phyloP scores from a whole-genome alignment of 2,797 vertebrate species.

The Spea hammondii region DNA sequence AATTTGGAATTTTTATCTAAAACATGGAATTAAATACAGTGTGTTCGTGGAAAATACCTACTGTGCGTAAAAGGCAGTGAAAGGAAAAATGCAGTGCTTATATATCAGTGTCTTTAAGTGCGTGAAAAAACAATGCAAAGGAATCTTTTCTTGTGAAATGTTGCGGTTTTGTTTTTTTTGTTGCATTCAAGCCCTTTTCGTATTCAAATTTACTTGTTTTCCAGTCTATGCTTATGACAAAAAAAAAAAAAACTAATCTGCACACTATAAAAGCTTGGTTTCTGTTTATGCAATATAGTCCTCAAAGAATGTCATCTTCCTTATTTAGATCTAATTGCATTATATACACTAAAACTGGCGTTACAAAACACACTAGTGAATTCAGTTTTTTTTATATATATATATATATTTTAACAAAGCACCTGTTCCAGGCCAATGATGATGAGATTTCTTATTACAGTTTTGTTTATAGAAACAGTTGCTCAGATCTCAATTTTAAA shows the following conservation, averaged over 20 bases:
- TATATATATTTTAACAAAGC: neutral
- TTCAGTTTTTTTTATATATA: neutral
- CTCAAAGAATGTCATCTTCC: slow-evolving; percentile 6
- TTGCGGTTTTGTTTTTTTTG: slow-evolving; percentile 24
- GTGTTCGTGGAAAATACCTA: no score
- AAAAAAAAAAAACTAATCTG: neutral
- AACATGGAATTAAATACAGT: no score
- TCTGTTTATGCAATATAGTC: slow-evolving; percentile 18
- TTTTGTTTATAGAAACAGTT: slow-evolving; percentile 10
- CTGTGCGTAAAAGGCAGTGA: neutral
- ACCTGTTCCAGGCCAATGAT: slow-evolving; percentile 21
- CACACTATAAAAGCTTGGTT: neutral
- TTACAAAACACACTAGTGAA: neutral
- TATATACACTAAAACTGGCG: neutral
- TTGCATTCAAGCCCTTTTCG: neutral
- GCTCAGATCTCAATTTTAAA: slow-evolving; percentile 12
- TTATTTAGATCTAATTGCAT: slow-evolving; percentile 7
- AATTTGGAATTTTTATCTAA: no score
- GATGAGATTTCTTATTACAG: slow-evolving; percentile 2
- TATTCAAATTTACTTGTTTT: neutral
- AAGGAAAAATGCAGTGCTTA: neutral
- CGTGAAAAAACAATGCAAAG: neutral
- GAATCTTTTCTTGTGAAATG: slow-evolving; percentile 33
- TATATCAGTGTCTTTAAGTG: neutral
- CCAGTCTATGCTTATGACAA: neutral